These are phyloP conservation scores for Botrylloides violaceus DNA, from an alignment of 23 tunicate species.

Conservation along the genomic window DNA sequence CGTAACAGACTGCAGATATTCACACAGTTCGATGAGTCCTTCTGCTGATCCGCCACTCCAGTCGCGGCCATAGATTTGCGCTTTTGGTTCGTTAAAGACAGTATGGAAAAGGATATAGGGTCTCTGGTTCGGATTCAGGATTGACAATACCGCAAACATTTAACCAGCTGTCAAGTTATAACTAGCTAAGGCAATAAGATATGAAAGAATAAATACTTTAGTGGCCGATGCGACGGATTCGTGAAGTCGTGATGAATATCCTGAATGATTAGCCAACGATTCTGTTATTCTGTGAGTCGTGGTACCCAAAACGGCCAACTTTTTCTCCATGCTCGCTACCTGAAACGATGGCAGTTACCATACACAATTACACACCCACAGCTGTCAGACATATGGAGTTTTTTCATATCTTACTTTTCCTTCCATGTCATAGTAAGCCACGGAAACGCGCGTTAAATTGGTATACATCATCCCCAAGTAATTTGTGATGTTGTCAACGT, in stretches of 20 bases:
- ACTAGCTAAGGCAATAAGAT: too few relatives aligned
- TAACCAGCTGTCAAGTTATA: too few relatives aligned
- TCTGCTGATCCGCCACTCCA: too few relatives aligned
- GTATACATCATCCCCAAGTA: not conserved
- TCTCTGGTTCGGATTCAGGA: too few relatives aligned
- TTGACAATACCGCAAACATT: too few relatives aligned
- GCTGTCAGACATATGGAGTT: too few relatives aligned
- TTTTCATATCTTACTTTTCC: slow-evolving; percentile 5
- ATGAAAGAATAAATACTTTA: not conserved
- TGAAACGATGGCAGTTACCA: not conserved
- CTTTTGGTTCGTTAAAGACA: too few relatives aligned
- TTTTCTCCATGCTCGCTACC: not conserved
- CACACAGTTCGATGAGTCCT: too few relatives aligned
- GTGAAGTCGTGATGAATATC: not conserved
- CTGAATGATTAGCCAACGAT: not conserved
- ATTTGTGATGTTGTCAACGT: slow-evolving; percentile 12
- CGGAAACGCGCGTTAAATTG: not conserved
- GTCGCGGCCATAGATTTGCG: too few relatives aligned
- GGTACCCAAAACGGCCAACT: not conserved
- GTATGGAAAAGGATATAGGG: too few relatives aligned
- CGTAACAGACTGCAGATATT: too few relatives aligned
- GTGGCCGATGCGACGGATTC: not conserved
- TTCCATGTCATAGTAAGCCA: not conserved
- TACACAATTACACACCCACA: too few relatives aligned
- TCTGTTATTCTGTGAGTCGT: not conserved